These are phyloP conservation scores for Ptychoptera albimana DNA, from an alignment of 2,888 invertebrate species.

Conservation along the genomic window DNA sequence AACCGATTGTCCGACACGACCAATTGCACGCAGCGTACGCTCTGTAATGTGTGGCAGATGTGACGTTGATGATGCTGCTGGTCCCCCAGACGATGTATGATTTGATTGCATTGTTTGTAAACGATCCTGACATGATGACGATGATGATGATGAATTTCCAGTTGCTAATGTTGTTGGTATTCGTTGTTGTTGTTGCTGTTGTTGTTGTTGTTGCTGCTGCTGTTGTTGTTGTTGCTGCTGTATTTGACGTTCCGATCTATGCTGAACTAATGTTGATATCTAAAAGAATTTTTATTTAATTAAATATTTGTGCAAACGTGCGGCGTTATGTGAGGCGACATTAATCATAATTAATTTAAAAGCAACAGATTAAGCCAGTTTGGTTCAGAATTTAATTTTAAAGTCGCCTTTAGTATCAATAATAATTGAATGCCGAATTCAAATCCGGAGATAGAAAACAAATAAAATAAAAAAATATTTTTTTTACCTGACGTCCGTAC, in stretches of 20 bases:
- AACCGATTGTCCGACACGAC: slow-evolving; percentile 89
- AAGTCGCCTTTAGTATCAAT: too few species aligned
- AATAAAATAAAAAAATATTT: background rate
- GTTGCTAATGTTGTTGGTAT: slow-evolving; percentile 27
- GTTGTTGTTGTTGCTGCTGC: background rate
- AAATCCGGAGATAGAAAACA: background rate
- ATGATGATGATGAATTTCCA: background rate
- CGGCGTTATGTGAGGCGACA: too few species aligned
- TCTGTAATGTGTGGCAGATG: slow-evolving; percentile 23
- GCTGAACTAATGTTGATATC: slow-evolving; percentile 86
- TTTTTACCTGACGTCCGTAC: slow-evolving; percentile 9
- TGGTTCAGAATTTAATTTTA: too few species aligned
- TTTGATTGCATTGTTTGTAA: slow-evolving; percentile 7
- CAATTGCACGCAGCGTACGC: slow-evolving; percentile 53
- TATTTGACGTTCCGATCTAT: slow-evolving; percentile 42
- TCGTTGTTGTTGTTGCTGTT: too few species aligned
- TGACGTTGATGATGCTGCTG: slow-evolving; percentile 16
- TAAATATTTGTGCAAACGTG: slow-evolving; percentile 2
- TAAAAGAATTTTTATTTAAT: slow-evolving; percentile 28
- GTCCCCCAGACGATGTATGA: slow-evolving; percentile 13
- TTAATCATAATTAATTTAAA: too few species aligned
- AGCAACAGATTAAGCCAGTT: too few species aligned
- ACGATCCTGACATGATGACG: too few species aligned
- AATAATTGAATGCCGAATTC: background rate
- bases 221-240: slow-evolving; percentile 23